Conservation (phyloP, 2,797 vertebrate genomes). For the Helicolenus hilgendorfi region DNA sequence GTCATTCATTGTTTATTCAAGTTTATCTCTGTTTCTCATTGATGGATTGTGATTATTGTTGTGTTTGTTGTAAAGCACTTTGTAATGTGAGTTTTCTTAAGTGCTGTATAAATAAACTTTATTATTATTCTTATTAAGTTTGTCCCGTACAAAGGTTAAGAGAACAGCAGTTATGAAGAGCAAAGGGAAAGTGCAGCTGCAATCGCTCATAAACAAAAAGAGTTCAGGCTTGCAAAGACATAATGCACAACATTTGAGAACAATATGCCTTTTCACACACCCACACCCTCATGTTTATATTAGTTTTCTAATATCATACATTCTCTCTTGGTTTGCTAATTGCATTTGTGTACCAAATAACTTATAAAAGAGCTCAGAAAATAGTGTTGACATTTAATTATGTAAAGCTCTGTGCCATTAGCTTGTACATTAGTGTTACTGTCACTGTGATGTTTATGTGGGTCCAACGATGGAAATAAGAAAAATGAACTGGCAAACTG, state of each 20-base stretch:
- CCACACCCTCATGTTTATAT: not conserved
- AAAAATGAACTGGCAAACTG: slow-evolving; percentile 1
- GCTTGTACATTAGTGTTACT: not conserved
- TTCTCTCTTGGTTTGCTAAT: not conserved
- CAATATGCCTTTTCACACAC: not conserved
- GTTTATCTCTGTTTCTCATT: too few relatives aligned
- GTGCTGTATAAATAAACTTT: too few relatives aligned
- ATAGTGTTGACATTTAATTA: not conserved
- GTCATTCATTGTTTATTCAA: too few relatives aligned
- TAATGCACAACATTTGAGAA: not conserved
- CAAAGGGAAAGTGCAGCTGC: slow-evolving; percentile 3
- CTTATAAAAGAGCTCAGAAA: not conserved
- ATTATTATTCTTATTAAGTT: too few relatives aligned
- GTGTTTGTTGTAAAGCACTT: too few relatives aligned
- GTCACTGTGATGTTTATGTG: not conserved
- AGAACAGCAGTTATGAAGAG: not conserved
- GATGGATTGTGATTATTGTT: too few relatives aligned
- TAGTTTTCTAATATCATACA: not conserved
- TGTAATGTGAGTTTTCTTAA: too few relatives aligned
- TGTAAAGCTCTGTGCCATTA: not conserved
- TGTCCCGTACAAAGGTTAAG: not conserved
- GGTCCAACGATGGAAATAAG: not conserved
- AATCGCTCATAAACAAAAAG: not conserved
- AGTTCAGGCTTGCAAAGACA: not conserved
- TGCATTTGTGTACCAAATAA: not conserved